phyloP scores from a whole-genome alignment of 35 echinoderm and acorn worm species.

The Hemicentrotus pulcherrimus region DNA sequence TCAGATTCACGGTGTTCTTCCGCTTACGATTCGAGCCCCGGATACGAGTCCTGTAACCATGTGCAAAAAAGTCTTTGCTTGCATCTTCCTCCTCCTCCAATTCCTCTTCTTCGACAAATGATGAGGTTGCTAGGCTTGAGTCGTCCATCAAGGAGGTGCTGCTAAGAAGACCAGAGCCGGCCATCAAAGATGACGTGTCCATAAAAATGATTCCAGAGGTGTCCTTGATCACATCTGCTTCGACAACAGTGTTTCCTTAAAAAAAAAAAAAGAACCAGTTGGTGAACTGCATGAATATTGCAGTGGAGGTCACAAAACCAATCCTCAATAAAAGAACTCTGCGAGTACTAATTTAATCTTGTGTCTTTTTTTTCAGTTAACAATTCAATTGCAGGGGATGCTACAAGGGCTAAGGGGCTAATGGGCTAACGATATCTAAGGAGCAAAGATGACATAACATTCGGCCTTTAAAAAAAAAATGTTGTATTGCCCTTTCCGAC shows the following conservation, averaged over 20 bases:
- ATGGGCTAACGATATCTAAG: neutral
- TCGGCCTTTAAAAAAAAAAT: too few relatives aligned
- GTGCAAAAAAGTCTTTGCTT: conserved; percentile 23
- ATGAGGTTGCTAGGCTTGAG: neutral
- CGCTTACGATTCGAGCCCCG: neutral
- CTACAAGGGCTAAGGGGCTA: too few relatives aligned
- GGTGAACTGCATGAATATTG: neutral
- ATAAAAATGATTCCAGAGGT: neutral
- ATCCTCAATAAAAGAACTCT: too few relatives aligned
- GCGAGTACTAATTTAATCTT: too few relatives aligned
- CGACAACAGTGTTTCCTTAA: neutral
- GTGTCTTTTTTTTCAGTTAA: too few relatives aligned
- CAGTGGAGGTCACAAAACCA: too few relatives aligned
- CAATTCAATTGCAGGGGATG: too few relatives aligned
- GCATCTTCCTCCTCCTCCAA: conserved; percentile 8
- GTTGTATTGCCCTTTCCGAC: too few relatives aligned
- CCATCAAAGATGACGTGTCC: neutral
- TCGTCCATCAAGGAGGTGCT: neutral
- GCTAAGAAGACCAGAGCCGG: neutral
- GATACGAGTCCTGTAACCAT: conserved; percentile 3
- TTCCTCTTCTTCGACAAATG: neutral
- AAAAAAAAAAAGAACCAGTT: neutral
- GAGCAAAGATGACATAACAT: too few relatives aligned
- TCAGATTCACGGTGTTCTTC: conserved; percentile 23
- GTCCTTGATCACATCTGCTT: neutral